Evolutionary conservation across 2,888 invertebrate genomes (phyloP).

Genomic region (Encarsia formosa): DNA sequence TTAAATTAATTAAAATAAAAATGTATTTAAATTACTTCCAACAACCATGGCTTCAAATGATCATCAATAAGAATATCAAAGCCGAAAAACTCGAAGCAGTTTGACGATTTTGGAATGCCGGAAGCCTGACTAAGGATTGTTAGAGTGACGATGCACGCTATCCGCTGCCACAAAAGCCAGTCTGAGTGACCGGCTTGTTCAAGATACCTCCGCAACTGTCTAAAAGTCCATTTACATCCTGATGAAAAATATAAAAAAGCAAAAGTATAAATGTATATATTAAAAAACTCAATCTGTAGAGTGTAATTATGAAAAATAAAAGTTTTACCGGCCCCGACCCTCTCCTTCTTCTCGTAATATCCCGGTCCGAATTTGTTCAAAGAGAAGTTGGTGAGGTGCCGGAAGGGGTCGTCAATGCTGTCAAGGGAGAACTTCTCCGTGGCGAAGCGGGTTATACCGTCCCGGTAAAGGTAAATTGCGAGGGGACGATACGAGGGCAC

Average conservation of each 20-base stretch:
- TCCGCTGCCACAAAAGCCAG: conserved; percentile 76
- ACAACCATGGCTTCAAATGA: conserved; percentile 78
- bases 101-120: conserved; percentile 66
- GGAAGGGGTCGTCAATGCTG: conserved; percentile 76
- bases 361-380: conserved; percentile 84
- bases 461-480: conserved; percentile 82
- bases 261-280: no score
- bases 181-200: conserved; percentile 68
- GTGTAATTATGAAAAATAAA: no score
- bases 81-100: conserved; percentile 87
- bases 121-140: conserved; percentile 73
- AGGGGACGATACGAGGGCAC: conserved; percentile 84
- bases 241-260: conserved; percentile 24
- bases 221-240: conserved; percentile 84
- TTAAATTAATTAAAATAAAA: no score
- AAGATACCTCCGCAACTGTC: conserved; percentile 73
- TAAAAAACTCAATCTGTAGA: no score
- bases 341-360: conserved; percentile 76
- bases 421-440: conserved; percentile 82
- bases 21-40: conserved; percentile 79
- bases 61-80: conserved; percentile 87
- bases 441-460: conserved; percentile 77
- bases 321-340: conserved; percentile 75
- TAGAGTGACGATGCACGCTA: conserved; percentile 69
- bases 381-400: conserved; percentile 88